Conservation (phyloP, 2,888 invertebrate species). For the Mycogona germanica region DNA sequence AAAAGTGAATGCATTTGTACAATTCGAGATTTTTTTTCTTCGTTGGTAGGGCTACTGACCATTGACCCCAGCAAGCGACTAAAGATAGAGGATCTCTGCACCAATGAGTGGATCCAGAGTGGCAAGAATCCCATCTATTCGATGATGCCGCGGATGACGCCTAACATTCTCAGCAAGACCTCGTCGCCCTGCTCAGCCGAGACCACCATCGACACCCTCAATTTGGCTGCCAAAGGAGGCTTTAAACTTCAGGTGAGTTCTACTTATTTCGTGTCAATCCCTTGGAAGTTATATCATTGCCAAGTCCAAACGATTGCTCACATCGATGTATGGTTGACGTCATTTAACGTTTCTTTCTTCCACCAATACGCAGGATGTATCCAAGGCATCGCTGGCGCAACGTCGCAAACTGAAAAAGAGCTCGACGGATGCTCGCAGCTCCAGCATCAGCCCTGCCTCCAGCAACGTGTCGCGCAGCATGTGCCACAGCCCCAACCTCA, state of each 20-base stretch:
- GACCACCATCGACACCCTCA: constrained; percentile 53
- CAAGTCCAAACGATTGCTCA: too few species aligned
- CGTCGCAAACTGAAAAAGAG: constrained; percentile 48
- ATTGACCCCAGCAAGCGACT: constrained; percentile 62
- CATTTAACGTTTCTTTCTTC: constrained; percentile 1
- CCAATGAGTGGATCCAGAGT: constrained; percentile 52
- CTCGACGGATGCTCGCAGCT: constrained; percentile 36
- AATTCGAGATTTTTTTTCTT: too few species aligned
- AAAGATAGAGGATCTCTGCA: constrained; percentile 50
- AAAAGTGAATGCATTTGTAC: too few species aligned
- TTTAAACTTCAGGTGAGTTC: constrained; percentile 45
- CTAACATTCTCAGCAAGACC: constrained; percentile 42
- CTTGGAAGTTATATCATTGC: too few species aligned
- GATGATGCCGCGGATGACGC: constrained; percentile 47
- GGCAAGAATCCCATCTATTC: constrained; percentile 33
- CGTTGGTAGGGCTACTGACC: constrained; percentile 62
- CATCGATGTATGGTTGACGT: too few species aligned
- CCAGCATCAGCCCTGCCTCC: constrained; percentile 37
- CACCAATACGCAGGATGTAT: constrained; percentile 45
- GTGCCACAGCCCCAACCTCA: constrained; percentile 34
- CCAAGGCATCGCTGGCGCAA: constrained; percentile 55
- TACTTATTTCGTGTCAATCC: too few species aligned
- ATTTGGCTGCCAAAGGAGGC: constrained; percentile 54
- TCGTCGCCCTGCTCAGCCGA: constrained; percentile 39
- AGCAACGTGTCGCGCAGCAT: constrained; percentile 35